Percentiles rank a stretch among this genome's conserved stretches.
Evolutionary conservation across 2,797 vertebrate genomes (phyloP).

Genomic region (Xenentodon cancila): DNA sequence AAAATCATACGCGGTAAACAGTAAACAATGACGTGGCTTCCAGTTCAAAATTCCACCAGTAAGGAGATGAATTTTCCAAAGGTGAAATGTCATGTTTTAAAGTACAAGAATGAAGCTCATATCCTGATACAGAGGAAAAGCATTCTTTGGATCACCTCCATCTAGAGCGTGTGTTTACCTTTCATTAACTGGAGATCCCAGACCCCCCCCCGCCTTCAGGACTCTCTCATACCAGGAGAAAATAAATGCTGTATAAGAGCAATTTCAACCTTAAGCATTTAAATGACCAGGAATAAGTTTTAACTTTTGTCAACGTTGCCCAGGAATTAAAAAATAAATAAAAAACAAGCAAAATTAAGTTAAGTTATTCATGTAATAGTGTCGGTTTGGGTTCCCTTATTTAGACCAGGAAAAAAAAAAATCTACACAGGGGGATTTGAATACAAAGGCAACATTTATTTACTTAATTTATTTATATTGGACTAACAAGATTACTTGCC

Average conservation of each 20-base stretch:
- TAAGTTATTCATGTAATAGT: too few species aligned
- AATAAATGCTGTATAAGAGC: constrained; percentile 32
- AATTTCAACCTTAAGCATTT: constrained; percentile 33
- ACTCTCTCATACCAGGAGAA: constrained; percentile 44
- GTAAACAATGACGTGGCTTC: not conserved
- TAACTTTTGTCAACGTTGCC: constrained; percentile 5
- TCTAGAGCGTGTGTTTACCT: constrained; percentile 74
- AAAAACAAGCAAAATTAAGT: not conserved
- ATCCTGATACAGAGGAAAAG: constrained; percentile 71
- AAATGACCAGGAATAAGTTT: constrained; percentile 21
- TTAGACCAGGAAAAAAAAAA: not conserved
- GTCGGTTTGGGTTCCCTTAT: not conserved
- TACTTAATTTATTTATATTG: not conserved
- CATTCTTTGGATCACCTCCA: constrained; percentile 69
- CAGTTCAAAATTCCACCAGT: constrained; percentile 27
- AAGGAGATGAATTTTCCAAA: constrained; percentile 48
- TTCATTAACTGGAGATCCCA: constrained; percentile 77
- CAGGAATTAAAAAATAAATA: not conserved
- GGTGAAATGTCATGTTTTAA: constrained; percentile 52
- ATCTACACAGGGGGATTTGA: not conserved
- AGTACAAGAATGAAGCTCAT: constrained; percentile 77
- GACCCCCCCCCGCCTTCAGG: constrained; percentile 31
- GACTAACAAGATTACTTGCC: not conserved
- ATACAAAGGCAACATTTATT: not conserved
- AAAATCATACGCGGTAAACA: too few species aligned